phyloP scores from a whole-genome alignment of 2,797 vertebrate species.

The Podarcis siculus region DNA sequence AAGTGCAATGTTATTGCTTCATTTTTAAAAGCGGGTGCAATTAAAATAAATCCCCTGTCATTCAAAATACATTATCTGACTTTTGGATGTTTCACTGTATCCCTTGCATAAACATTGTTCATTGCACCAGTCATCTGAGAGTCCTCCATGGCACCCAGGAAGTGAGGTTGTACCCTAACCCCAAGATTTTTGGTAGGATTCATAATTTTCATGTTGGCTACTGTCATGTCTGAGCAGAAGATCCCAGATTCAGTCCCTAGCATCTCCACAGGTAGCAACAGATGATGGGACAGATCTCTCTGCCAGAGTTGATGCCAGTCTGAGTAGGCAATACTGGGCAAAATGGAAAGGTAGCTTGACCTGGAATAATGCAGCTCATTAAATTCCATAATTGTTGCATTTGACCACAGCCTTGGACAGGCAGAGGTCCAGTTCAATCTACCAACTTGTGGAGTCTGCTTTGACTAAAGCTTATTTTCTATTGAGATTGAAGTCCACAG shows the following conservation, averaged over 20 bases:
- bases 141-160: neutral
- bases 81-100: neutral
- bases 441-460: neutral
- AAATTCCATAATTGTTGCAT: too few relatives aligned
- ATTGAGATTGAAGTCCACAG: neutral
- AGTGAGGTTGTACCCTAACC: neutral
- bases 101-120: neutral
- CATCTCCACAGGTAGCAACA: neutral
- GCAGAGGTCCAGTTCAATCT: neutral
- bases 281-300: neutral
- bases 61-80: neutral
- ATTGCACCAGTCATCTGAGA: neutral
- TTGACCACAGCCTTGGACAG: neutral
- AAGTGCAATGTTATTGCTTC: constrained; percentile 48
- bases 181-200: neutral
- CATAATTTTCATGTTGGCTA: neutral
- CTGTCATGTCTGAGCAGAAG: neutral
- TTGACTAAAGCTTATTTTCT: neutral
- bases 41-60: neutral
- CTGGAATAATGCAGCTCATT: too few relatives aligned
- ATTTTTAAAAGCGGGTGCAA: constrained; percentile 29
- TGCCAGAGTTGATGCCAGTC: neutral
- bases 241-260: neutral
- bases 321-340: neutral
- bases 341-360: neutral